Conservation (phyloP, 2,888 invertebrate genomes). For the Cyrtodaria siliqua region DNA sequence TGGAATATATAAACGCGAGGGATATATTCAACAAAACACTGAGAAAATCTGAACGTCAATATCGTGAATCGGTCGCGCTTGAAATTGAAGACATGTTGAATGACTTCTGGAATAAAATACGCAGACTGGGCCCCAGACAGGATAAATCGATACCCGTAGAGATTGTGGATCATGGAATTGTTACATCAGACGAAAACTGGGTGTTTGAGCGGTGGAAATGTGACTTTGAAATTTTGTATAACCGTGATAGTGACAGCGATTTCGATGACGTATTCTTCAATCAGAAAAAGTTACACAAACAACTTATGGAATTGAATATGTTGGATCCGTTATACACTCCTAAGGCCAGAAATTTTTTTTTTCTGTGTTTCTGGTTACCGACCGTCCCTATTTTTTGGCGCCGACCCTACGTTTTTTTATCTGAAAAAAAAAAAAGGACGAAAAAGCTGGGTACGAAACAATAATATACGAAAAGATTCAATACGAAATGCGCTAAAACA, state of each 20-base stretch:
- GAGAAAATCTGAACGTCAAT: conserved; percentile 6
- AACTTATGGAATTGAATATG: conserved; percentile 22
- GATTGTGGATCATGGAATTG: conserved; percentile 1
- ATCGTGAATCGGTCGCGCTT: conserved; percentile 1
- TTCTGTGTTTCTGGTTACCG: no score
- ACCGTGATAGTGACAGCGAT: not conserved
- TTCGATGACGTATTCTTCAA: conserved; percentile 13
- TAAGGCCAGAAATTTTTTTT: no score
- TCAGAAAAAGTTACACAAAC: conserved; percentile 19
- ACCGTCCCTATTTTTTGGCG: no score
- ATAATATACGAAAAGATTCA: no score
- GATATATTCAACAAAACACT: conserved; percentile 21
- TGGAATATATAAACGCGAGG: conserved; percentile 19
- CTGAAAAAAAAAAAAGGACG: no score
- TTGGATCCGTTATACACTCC: conserved; percentile 23
- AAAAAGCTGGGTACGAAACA: no score
- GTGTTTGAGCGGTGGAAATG: conserved; percentile 10
- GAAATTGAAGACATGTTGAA: conserved; percentile 40
- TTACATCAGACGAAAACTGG: not conserved
- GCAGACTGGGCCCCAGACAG: conserved; percentile 27
- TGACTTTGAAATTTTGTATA: conserved; percentile 15
- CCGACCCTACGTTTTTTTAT: no score
- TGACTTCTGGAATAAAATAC: conserved; percentile 48
- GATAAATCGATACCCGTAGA: conserved; percentile 2
- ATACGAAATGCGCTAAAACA: no score